These are phyloP conservation scores for Acleris laterana DNA, from an alignment of 2,888 invertebrate species.

Conservation along the genomic window DNA sequence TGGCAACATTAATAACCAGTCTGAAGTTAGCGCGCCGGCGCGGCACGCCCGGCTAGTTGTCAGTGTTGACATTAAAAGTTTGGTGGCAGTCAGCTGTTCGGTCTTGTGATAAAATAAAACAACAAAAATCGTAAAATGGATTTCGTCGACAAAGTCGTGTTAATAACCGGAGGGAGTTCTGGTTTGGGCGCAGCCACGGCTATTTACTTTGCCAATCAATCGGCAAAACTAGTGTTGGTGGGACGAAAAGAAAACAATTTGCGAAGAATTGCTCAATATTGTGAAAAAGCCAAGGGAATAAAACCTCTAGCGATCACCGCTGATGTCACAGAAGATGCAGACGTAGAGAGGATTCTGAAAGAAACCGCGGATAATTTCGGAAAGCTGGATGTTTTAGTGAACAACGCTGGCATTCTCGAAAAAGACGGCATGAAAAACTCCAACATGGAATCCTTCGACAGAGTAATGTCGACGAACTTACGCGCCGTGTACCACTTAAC, in stretches of 20 bases:
- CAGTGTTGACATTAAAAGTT: neutral
- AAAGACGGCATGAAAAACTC: constrained; percentile 92
- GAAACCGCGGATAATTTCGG: constrained; percentile 88
- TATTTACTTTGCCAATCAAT: constrained; percentile 86
- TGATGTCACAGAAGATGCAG: constrained; percentile 88
- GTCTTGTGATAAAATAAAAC: constrained; percentile 9
- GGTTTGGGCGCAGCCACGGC: constrained; percentile 90
- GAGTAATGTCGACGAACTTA: constrained; percentile 93
- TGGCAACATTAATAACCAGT: no score
- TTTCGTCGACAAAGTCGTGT: constrained; percentile 85
- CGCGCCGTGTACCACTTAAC: constrained; percentile 92
- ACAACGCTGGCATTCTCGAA: constrained; percentile 93
- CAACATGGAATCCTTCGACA: constrained; percentile 92
- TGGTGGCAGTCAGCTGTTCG: constrained; percentile 19
- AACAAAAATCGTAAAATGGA: constrained; percentile 68
- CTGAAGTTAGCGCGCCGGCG: no score
- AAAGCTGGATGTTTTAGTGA: constrained; percentile 90
- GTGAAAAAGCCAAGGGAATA: constrained; percentile 82
- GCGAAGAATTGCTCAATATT: constrained; percentile 69
- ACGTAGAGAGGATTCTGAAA: constrained; percentile 86
- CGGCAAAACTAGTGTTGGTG: constrained; percentile 86
- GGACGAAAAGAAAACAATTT: constrained; percentile 77
- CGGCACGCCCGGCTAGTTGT: no score
- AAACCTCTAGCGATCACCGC: constrained; percentile 85
- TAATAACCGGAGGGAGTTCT: constrained; percentile 89